These are phyloP conservation scores for Drosophila peninsularis DNA, from an alignment of 2,888 invertebrate species.

Conservation along the genomic window DNA sequence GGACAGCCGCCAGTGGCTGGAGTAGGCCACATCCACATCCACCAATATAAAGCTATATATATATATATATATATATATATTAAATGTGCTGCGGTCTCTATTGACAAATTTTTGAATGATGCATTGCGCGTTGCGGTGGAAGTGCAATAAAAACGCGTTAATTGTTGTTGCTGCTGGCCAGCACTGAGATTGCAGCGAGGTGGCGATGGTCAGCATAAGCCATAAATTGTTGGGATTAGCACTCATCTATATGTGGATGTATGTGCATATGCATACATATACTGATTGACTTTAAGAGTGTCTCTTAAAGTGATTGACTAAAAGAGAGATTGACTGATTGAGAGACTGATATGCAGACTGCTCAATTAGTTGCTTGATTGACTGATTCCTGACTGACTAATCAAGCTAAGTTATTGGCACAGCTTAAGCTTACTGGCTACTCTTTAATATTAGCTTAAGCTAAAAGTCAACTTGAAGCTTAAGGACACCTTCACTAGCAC, in stretches of 20 bases:
- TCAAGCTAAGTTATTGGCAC: not conserved
- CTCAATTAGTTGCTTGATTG: too few relatives aligned
- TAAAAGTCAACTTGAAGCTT: conserved; percentile 4
- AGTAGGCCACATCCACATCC: not conserved
- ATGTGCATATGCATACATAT: not conserved
- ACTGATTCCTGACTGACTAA: too few relatives aligned
- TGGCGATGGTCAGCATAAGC: not conserved
- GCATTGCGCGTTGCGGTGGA: conserved; percentile 62
- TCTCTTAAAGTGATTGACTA: not conserved
- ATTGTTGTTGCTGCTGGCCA: conserved; percentile 47
- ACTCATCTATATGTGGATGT: conserved; percentile 5
- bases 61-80: conserved; percentile 37
- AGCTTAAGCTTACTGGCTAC: not conserved
- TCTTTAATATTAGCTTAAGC: conserved; percentile 1
- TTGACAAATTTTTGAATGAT: conserved; percentile 78
- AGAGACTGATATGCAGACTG: not conserved
- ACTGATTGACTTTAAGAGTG: not conserved
- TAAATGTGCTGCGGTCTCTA: conserved; percentile 75
- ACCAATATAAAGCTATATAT: not conserved
- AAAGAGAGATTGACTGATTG: not conserved
- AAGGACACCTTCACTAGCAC: conserved; percentile 42
- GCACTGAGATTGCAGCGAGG: conserved; percentile 27
- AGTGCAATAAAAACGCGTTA: conserved; percentile 70
- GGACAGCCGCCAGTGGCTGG: conserved; percentile 35
- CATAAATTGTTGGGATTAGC: conserved; percentile 31